Conservation (phyloP, 2,113 vertebrate species). For the Sphyrna mokarran region DNA sequence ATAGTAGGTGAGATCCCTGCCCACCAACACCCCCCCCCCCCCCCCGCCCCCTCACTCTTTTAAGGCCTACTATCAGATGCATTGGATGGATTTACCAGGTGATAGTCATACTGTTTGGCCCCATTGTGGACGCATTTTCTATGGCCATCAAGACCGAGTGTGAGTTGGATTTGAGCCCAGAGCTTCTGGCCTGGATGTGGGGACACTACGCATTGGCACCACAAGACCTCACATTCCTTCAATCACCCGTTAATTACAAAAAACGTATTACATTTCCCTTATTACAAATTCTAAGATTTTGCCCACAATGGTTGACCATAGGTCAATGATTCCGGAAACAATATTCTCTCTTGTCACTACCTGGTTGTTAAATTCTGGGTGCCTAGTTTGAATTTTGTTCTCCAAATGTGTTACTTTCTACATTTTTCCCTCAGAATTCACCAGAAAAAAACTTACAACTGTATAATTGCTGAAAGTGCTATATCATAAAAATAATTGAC, state of each 20-base stretch:
- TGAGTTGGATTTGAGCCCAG: too few species aligned
- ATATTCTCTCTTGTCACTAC: neutral
- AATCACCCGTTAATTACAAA: neutral
- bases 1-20: too few species aligned
- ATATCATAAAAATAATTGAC: neutral
- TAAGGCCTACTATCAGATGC: too few species aligned
- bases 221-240: neutral
- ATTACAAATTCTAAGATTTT: neutral
- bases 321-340: neutral
- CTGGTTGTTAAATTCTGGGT: neutral
- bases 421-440: neutral
- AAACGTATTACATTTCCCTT: neutral
- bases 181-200: too few species aligned
- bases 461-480: neutral
- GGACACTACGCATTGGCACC: too few species aligned
- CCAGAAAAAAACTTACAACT: neutral
- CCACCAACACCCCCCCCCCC: too few species aligned
- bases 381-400: neutral
- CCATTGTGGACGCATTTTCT: too few species aligned
- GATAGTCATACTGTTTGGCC: too few species aligned
- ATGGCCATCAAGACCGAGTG: too few species aligned
- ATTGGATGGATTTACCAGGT: too few species aligned
- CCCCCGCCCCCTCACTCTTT: too few species aligned
- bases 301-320: neutral
- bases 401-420: neutral